These are phyloP conservation scores for Micrasema minimum DNA, from an alignment of 1,140 invertebrate species.

Conservation along the genomic window DNA sequence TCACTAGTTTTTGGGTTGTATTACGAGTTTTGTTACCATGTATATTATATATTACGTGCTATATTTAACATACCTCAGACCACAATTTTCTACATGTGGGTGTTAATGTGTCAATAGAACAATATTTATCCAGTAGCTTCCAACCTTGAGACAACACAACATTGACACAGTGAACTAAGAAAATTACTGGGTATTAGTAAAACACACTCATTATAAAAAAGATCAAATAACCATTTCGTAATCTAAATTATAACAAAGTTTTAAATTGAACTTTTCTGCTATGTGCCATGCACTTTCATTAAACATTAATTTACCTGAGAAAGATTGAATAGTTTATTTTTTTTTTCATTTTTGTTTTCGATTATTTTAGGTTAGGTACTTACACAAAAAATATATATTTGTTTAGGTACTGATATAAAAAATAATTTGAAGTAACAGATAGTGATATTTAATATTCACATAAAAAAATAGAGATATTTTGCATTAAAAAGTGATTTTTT, in stretches of 20 bases:
- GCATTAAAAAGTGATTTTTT: no score
- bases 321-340: neutral
- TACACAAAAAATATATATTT: neutral
- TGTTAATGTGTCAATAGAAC: conserved; percentile 10
- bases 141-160: neutral
- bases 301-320: neutral
- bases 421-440: no score
- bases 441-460: no score
- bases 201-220: no score
- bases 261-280: neutral
- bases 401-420: no score
- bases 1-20: no score
- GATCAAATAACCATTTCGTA: neutral
- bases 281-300: neutral
- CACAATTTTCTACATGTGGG: no score
- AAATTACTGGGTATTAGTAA: neutral
- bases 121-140: conserved; percentile 8
- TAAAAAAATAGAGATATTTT: no score
- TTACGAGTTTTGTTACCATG: no score
- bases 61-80: no score
- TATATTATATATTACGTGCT: no score
- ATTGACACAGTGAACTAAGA: conserved; percentile 4
- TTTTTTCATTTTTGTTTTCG: neutral
- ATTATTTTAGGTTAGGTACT: neutral
- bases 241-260: neutral